Base-by-base conservation (phyloP, 1,140 invertebrate genomes). In the Euglossa dilemma region DNA sequence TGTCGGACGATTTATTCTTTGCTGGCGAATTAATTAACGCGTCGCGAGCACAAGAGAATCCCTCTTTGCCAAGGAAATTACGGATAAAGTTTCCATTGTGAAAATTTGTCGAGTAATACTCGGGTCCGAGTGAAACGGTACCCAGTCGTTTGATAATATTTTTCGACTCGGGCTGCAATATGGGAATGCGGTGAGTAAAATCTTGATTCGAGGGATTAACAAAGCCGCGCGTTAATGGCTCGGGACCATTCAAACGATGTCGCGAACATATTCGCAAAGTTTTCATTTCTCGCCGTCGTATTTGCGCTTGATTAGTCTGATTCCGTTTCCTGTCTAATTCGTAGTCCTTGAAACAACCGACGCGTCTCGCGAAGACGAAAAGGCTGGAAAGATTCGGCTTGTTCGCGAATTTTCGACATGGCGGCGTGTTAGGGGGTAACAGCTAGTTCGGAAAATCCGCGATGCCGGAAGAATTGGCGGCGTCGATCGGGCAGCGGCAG, bases 171-270 rank as follows among this genome's bases (percentile, higher is more conserved):
- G 23, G 11, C 20, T 7, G 28, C 36, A 20, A 2, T 11, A 18
- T 18, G 28, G 18, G 28, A 36, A 0, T 14, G 18, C 16, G 43
- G 0, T 14, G 16, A 45, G 64, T 45, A 12, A 45, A 67, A 67
- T n/a, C 64, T 67, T 45, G 43, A 43, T 67, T 67, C 16, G 47
- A 67, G 43, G 6, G 64, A 67, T 67, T 67, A 67, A 43, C 64
- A 67, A 45, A 67, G n/a, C 43, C 11, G 9, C 2, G 20, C 3
- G 64, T 45, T 67, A 67, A 67, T 67, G 64, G 23, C 23, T 47
- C 23, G n/a, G 64, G 12, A 67, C 36, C n/a, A 67, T 67, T 67
- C 47, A 45, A 67, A 67, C 20, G 12, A 45, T 45, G 64, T 45
- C 14, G 23, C 64, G 23, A 67, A 45, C 23, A 11, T 45, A 6